Base-by-base conservation (phyloP, 2,113 vertebrate genomes). In the Pleuronectes platessa region DNA sequence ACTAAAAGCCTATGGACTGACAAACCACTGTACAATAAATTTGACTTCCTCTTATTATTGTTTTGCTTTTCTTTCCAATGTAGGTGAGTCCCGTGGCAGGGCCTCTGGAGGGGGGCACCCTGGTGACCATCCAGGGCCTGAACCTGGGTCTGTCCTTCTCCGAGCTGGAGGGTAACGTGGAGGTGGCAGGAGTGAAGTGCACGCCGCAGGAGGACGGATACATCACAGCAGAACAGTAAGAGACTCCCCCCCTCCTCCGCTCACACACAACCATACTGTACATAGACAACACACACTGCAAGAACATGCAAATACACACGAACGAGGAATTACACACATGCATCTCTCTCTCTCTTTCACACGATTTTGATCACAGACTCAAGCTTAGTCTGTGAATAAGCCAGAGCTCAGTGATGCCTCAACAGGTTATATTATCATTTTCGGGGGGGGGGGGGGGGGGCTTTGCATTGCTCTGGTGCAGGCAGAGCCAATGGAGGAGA, bases 141-240 rank as follows among this genome's bases (percentile, higher is more conserved):
- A 99, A 99, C 93, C 93, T 99, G 82, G 97, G 97, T 37, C 92
- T 99, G 90, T 95, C 96, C 69, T 97, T 99, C 92, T 96, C 96
- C 0, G 97, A 99, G 94, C 96, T 99, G 42, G 94, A 95, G 37
- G 95, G 94, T 0, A 96, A 96, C 0, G 97, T 98, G 88, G 94
- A 96, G 89, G 97, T 98, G 82, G 97, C 97, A 0, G 97, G 97
- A 71, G 96, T 98, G 78, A 94, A 89, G 13, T 99, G 97, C 90
- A 92, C 90, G 0, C 95, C 97, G 2, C 93, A 94, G 83, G 93
- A 95, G 1, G 94, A 96, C 24, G 96, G 96, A 60, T 99, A 99
- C 87, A 79, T 99, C 76, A 92, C 97, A 18, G 97, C 97, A 3
- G 97, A 99, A 84, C 97, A 98, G 97, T 99, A 93, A 96, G 97